Evolutionary conservation across 2,113 vertebrate species (phyloP), one percentile per base, ranked within the genome.

Genomic region (Cervus canadensis): DNA sequence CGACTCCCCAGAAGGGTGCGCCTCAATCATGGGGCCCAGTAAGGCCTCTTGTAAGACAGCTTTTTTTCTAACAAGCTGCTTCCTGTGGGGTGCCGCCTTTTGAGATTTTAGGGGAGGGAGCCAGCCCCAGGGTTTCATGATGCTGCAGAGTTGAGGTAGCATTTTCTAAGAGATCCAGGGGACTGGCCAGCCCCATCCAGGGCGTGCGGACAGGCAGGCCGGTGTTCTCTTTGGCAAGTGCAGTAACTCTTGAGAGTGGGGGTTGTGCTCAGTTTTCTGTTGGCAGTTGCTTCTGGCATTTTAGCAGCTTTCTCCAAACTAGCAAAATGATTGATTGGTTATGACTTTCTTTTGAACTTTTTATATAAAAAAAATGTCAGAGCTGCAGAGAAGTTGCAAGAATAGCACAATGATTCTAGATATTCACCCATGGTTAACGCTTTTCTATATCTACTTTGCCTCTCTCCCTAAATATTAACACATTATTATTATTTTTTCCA

Each of bases 401-500:
- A 95, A 95, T 40, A 33, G 10, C 19, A n/a, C 50, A 16, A 17
- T 2, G 15, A 36, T 86, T 91, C 62, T 40, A 54, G 60, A 89
- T 23, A 74, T 43, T 89, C 36, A 30, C 54, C 36, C 6, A 0
- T 91, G 48, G 57, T 83, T 89, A 67, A 83, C 16, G 19, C 89
- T 94, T 79, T 84, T 71, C 56, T 78, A 76, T 76, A 26, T 60
- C 54, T 85, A 52, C 50, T 84, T 87, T 60, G n/a, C 94, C 84
- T 84, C 45, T 59, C 52, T 84, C 14, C 78, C 33, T 96, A 95
- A 96, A 94, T 92, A 87, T 92, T 84, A 89, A 54, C 81, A 82
- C 50, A 82, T 56, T 50, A 17, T 43, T 76, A 15, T 62, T 54
- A 43, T 78, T 87, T 56, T 17, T 78, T 56, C 93, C 30, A 84